Percentiles rank a stretch among this genome's conserved stretches.
phyloP scores from a whole-genome alignment of 2,888 invertebrate species.

The Blastobasis lacticolella region DNA sequence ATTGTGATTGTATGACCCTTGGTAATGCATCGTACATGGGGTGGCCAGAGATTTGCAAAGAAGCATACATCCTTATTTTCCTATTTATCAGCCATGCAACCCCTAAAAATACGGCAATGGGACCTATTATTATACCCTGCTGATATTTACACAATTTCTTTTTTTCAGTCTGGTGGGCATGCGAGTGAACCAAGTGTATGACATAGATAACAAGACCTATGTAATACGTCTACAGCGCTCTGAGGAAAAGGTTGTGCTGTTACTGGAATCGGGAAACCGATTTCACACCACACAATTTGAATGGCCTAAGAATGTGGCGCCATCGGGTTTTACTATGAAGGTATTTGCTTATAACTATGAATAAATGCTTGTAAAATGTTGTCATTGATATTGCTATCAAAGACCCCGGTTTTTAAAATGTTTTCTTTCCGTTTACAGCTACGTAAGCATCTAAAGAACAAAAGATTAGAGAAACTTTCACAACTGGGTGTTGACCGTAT shows the following conservation, averaged over 20 bases:
- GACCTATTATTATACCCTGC: too few species aligned
- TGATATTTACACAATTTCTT: not conserved
- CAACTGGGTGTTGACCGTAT: constrained; percentile 96
- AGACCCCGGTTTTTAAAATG: too few species aligned
- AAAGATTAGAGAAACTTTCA: constrained; percentile 87
- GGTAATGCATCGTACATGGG: too few species aligned
- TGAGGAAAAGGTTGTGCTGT: constrained; percentile 89
- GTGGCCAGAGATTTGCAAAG: too few species aligned
- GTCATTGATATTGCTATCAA: too few species aligned
- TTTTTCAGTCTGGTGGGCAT: constrained; percentile 84
- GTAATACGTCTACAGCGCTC: constrained; percentile 89
- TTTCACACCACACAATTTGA: constrained; percentile 97
- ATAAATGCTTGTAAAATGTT: too few species aligned
- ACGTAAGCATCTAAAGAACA: constrained; percentile 96
- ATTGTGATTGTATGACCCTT: too few species aligned
- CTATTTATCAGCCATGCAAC: too few species aligned
- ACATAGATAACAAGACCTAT: constrained; percentile 97
- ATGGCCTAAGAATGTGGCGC: constrained; percentile 98
- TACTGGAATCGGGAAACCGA: constrained; percentile 95
- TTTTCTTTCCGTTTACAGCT: constrained; percentile 71
- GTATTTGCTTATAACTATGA: constrained; percentile 44
- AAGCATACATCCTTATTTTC: too few species aligned
- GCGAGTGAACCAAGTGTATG: constrained; percentile 97
- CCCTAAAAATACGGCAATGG: too few species aligned
- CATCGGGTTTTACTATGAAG: constrained; percentile 98